Percentiles rank a stretch among this genome's conserved stretches.
Evolutionary conservation across 2,113 vertebrate genomes (phyloP).

Genomic region (Pagrus major): DNA sequence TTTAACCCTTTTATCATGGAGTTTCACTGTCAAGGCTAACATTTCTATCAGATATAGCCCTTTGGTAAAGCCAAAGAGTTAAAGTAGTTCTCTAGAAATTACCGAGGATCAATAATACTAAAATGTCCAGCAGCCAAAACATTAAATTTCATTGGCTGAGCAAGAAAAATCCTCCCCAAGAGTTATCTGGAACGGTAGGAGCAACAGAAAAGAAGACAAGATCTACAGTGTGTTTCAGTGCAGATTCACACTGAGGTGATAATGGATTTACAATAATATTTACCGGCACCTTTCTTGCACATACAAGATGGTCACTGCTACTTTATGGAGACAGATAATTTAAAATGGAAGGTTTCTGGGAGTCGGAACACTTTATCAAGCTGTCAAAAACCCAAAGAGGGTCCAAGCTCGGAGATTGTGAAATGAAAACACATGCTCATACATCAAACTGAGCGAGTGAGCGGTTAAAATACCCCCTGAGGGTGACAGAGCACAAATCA

Average conservation of each 20-base stretch:
- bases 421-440: slow-evolving; percentile 55
- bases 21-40: background rate
- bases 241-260: slow-evolving; percentile 9
- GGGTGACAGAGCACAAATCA: slow-evolving; percentile 29
- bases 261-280: slow-evolving; percentile 33
- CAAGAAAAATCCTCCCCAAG: background rate
- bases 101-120: background rate
- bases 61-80: background rate
- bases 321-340: slow-evolving; percentile 33
- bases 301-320: background rate
- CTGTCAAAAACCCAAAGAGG: slow-evolving; percentile 2
- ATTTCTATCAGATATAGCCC: background rate
- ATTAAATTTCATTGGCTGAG: background rate
- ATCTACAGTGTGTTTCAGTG: background rate
- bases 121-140: background rate
- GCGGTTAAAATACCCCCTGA: slow-evolving; percentile 30
- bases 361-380: slow-evolving; percentile 24
- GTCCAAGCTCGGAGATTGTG: slow-evolving; percentile 11
- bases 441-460: slow-evolving; percentile 28
- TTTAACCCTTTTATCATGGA: background rate
- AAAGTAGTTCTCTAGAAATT: background rate
- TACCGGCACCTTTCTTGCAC: slow-evolving; percentile 5
- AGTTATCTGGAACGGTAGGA: slow-evolving; percentile 16
- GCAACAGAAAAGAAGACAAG: slow-evolving; percentile 1
- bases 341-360: slow-evolving; percentile 20